phyloP scores from a whole-genome alignment of 2,888 invertebrate genomes.

The Dorcus hopei region DNA sequence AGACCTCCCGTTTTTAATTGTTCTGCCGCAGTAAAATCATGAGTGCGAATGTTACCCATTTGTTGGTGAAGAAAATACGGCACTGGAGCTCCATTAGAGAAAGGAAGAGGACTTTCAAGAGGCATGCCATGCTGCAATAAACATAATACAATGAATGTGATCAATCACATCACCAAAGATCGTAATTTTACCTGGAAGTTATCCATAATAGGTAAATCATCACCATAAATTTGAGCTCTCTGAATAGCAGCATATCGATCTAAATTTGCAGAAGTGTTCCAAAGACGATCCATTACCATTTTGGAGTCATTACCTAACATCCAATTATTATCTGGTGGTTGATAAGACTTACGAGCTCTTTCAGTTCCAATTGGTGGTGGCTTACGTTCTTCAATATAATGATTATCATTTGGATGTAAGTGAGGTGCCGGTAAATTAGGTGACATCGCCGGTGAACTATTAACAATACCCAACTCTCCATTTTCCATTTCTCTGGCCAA shows the following conservation, averaged over 20 bases:
- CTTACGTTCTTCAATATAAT: conserved; percentile 54
- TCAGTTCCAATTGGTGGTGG: conserved; percentile 77
- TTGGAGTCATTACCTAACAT: conserved; percentile 23
- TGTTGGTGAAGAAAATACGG: conserved; percentile 30
- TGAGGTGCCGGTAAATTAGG: conserved; percentile 30
- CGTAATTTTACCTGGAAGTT: conserved; percentile 19
- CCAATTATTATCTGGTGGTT: conserved; percentile 29
- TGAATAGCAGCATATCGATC: conserved; percentile 36
- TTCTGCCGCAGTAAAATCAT: conserved; percentile 39
- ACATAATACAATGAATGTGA: conserved; percentile 8
- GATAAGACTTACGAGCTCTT: conserved; percentile 63
- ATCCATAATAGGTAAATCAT: conserved; percentile 50
- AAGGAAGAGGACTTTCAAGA: conserved; percentile 37
- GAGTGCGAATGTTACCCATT: conserved; percentile 33
- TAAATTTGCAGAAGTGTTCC: conserved; percentile 24
- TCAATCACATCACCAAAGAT: not conserved
- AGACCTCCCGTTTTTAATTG: conserved; percentile 38
- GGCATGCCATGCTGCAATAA: conserved; percentile 35
- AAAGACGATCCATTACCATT: conserved; percentile 16
- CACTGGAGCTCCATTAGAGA: conserved; percentile 37
- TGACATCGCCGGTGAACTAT: conserved; percentile 52
- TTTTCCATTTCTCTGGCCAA: conserved; percentile 46
- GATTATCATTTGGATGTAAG: conserved; percentile 26
- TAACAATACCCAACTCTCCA: conserved; percentile 49
- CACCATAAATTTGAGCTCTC: conserved; percentile 38